These are phyloP conservation scores for Radopholus similis DNA, from an alignment of 1,140 invertebrate species.

Conservation along the genomic window DNA sequence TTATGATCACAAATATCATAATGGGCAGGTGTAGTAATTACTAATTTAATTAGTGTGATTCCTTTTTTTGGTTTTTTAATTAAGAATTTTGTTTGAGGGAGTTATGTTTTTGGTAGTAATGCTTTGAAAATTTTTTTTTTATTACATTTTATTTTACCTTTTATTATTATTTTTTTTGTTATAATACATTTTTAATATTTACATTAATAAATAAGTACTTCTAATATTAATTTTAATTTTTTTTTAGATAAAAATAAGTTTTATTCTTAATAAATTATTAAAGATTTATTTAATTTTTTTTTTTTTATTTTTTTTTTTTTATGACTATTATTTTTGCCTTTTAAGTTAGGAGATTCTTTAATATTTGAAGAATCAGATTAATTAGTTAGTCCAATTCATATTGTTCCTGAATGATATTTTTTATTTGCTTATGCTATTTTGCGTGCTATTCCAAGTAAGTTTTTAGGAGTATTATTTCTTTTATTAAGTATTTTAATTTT, in stretches of 20 bases:
- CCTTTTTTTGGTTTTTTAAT: conserved; percentile 34
- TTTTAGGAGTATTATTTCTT: conserved; percentile 69
- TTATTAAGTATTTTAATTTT: conserved; percentile 40
- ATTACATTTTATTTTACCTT: conserved; percentile 52
- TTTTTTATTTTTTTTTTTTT: conserved; percentile 62
- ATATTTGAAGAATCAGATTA: conserved; percentile 71
- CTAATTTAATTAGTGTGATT: conserved; percentile 47
- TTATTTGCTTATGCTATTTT: conserved; percentile 73
- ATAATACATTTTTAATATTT: conserved; percentile 44
- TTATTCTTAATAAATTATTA: conserved; percentile 61
- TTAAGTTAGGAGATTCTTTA: conserved; percentile 68
- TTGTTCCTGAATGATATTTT: conserved; percentile 75
- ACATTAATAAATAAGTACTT: conserved; percentile 42
- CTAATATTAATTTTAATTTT: conserved; percentile 23
- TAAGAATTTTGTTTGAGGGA: conserved; percentile 48
- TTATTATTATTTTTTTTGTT: conserved; percentile 28
- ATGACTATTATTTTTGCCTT: conserved; percentile 63
- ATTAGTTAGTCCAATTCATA: conserved; percentile 69
- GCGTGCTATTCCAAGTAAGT: conserved; percentile 72
- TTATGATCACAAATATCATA: conserved; percentile 49
- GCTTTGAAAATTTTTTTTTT: conserved; percentile 52
- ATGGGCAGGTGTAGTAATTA: conserved; percentile 49
- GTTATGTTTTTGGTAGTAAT: conserved; percentile 33
- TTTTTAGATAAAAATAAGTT: conserved; percentile 56
- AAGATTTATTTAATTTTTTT: conserved; percentile 51